A percentile compares a stretch with the other conserved stretches of the same genome.
These are phyloP conservation scores for Colaptes auratus DNA, from an alignment of 2,113 vertebrate genomes.

Conservation along the genomic window DNA sequence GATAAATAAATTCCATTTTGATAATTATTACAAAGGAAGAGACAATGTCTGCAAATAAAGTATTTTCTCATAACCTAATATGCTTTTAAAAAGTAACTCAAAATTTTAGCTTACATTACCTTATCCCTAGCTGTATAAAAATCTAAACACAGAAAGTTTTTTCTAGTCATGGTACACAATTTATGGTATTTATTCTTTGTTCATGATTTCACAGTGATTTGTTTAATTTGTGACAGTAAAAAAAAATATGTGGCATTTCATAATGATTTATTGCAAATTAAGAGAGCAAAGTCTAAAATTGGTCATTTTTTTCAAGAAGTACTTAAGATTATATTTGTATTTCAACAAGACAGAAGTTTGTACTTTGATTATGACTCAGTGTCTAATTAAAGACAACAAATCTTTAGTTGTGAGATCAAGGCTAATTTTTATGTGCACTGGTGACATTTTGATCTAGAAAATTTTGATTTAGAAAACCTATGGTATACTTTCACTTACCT, in stretches of 20 bases:
- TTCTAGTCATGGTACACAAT: background rate
- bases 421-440: background rate
- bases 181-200: background rate
- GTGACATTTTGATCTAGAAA: background rate
- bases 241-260: background rate
- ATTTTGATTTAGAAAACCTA: background rate
- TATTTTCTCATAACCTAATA: background rate
- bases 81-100: background rate
- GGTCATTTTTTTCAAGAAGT: conserved; percentile 15
- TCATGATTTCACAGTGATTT: background rate
- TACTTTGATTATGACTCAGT: conserved; percentile 5
- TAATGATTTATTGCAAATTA: conserved; percentile 36
- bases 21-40: background rate
- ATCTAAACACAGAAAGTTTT: background rate
- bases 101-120: background rate
- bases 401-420: background rate
- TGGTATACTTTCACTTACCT: conserved; percentile 76
- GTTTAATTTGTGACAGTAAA: background rate
- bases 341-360: conserved; percentile 26
- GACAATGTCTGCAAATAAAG: background rate
- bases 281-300: conserved; percentile 25
- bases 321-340: background rate
- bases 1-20: background rate
- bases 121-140: background rate
- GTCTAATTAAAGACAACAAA: conserved; percentile 13